These are phyloP conservation scores for Volucella inanis DNA, from an alignment of 2,888 invertebrate genomes.

Conservation along the genomic window DNA sequence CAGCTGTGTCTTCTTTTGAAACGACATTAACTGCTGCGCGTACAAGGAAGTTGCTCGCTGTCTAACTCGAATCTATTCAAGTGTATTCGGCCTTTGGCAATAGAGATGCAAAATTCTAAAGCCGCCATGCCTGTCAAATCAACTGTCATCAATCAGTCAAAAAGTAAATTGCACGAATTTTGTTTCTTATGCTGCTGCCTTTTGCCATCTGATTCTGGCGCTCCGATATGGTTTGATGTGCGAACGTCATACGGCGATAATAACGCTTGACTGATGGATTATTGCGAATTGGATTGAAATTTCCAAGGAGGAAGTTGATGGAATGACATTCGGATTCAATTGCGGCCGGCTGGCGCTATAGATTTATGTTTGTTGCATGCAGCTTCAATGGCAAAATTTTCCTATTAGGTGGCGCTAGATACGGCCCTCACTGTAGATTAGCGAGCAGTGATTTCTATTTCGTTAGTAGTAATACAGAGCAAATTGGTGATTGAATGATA, in stretches of 20 bases:
- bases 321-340: conserved; percentile 34
- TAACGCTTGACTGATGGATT: conserved; percentile 41
- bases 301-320: conserved; percentile 12
- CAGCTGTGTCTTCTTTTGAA: conserved; percentile 57
- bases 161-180: conserved; percentile 46
- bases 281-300: conserved; percentile 12
- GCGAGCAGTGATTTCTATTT: not conserved
- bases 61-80: conserved; percentile 40
- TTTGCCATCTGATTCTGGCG: conserved; percentile 2
- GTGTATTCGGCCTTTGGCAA: conserved; percentile 23
- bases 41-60: conserved; percentile 66
- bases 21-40: conserved; percentile 56
- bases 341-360: conserved; percentile 20
- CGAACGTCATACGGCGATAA: conserved; percentile 43
- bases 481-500: conserved; percentile 7
- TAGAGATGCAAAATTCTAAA: conserved; percentile 34
- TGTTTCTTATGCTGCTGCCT: not conserved
- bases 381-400: too few relatives aligned
- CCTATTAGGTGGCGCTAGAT: conserved; percentile 42
- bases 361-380: not conserved
- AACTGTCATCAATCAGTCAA: conserved; percentile 73
- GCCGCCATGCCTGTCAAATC: conserved; percentile 58
- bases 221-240: conserved; percentile 42
- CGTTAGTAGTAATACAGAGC: not conserved
- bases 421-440: conserved; percentile 1